Evolutionary conservation across 2,797 vertebrate genomes (phyloP).

Genomic region (Holocentrus rufus): DNA sequence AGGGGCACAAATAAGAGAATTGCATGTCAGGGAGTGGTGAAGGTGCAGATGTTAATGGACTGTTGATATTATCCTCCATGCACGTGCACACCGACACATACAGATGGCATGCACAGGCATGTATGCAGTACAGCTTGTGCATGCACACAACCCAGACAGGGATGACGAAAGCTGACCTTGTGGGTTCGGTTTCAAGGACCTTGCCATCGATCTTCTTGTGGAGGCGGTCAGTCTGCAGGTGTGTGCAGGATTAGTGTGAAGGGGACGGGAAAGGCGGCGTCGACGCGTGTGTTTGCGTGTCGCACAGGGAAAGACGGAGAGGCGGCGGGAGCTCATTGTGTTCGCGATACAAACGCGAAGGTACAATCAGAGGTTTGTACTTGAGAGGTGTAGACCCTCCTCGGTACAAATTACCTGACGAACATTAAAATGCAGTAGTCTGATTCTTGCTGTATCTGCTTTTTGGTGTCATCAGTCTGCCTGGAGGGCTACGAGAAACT

Average conservation of each 20-base stretch:
- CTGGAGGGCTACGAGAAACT: constrained; percentile 55
- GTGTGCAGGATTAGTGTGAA: constrained; percentile 50
- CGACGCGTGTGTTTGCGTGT: constrained; percentile 1
- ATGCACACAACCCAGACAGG: constrained; percentile 8
- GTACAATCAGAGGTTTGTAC: constrained; percentile 8
- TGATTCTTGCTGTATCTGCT: constrained; percentile 46
- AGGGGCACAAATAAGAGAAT: background rate
- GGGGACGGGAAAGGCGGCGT: constrained; percentile 15
- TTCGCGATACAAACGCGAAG: background rate
- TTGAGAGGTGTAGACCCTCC: constrained; percentile 29
- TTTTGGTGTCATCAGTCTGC: constrained; percentile 58
- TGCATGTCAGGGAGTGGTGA: background rate
- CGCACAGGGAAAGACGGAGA: constrained; percentile 16
- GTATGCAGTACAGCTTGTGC: background rate
- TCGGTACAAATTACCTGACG: constrained; percentile 52
- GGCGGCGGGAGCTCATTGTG: constrained; percentile 8
- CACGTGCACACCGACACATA: constrained; percentile 1
- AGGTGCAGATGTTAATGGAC: background rate
- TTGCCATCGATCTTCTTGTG: constrained; percentile 55
- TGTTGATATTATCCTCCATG: constrained; percentile 2
- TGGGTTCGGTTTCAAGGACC: constrained; percentile 61
- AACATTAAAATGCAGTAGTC: constrained; percentile 58
- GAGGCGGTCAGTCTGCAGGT: constrained; percentile 61
- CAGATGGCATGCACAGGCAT: background rate
- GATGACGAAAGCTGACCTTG: constrained; percentile 57